A percentile compares a stretch with the other conserved stretches of the same genome.
Conservation (phyloP, 1,140 invertebrate species). For the Pomacea maculata region DNA sequence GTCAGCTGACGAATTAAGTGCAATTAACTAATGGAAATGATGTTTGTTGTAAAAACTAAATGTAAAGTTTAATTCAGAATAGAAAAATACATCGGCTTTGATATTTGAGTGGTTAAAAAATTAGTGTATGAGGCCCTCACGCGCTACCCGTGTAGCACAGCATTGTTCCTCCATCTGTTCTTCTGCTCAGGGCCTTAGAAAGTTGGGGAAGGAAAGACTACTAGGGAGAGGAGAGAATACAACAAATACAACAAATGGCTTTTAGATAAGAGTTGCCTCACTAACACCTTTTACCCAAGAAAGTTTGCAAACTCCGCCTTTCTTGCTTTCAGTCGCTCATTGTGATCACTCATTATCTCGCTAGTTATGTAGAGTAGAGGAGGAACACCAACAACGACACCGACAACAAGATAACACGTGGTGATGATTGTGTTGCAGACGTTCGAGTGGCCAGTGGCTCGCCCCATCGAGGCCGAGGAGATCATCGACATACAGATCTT, state of each 20-base stretch:
- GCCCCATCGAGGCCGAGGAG: slow-evolving; percentile 76
- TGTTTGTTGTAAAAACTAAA: too few species aligned
- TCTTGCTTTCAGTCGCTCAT: neutral
- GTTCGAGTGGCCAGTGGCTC: slow-evolving; percentile 79
- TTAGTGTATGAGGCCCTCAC: too few species aligned
- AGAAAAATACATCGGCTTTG: too few species aligned
- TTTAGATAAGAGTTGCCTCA: too few species aligned
- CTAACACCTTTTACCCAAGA: too few species aligned
- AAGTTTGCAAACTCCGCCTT: neutral
- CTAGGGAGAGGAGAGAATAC: neutral
- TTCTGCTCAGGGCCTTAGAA: too few species aligned
- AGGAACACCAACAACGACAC: neutral
- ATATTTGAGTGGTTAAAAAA: too few species aligned
- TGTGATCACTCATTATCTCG: neutral
- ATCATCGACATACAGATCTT: slow-evolving; percentile 75
- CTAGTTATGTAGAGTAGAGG: neutral
- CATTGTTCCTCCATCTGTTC: too few species aligned
- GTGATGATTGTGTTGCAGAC: slow-evolving; percentile 68
- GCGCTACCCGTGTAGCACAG: too few species aligned
- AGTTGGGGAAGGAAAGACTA: neutral
- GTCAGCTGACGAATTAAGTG: too few species aligned
- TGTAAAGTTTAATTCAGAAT: too few species aligned
- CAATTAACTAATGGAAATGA: too few species aligned
- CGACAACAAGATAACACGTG: neutral
- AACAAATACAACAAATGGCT: neutral